Evolutionary conservation across 2,888 invertebrate genomes (phyloP).

Genomic region (Argyra leucocephala): DNA sequence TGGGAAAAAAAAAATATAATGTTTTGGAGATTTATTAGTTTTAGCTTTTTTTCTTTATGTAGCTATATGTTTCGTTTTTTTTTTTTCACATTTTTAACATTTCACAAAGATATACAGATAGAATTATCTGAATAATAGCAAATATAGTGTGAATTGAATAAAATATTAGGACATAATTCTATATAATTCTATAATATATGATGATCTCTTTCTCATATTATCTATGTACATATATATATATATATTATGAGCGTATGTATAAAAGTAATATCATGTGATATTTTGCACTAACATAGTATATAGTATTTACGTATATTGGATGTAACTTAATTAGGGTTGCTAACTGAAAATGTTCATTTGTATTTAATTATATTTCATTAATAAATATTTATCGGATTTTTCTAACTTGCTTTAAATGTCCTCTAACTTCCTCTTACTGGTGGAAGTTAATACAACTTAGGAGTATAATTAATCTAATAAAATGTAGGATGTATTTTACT

Average conservation of each 20-base stretch:
- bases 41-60: neutral
- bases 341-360: too few species aligned
- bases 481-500: too few species aligned
- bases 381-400: too few species aligned
- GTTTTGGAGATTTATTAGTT: slow-evolving; percentile 1
- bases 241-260: neutral
- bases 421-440: too few species aligned
- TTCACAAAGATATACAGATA: neutral
- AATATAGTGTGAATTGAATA: slow-evolving; percentile 6
- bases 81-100: neutral
- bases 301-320: too few species aligned
- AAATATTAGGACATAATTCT: slow-evolving; percentile 3
- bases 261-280: neutral
- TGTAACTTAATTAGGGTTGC: too few species aligned
- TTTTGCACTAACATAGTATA: too few species aligned
- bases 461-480: too few species aligned
- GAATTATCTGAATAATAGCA: neutral
- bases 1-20: too few species aligned
- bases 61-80: neutral
- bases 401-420: too few species aligned
- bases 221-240: neutral
- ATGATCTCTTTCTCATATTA: neutral
- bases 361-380: too few species aligned
- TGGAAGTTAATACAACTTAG: too few species aligned
- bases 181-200: neutral